Evolutionary conservation across 2,113 vertebrate genomes (phyloP).

Genomic region (Poeciliopsis prolifica): DNA sequence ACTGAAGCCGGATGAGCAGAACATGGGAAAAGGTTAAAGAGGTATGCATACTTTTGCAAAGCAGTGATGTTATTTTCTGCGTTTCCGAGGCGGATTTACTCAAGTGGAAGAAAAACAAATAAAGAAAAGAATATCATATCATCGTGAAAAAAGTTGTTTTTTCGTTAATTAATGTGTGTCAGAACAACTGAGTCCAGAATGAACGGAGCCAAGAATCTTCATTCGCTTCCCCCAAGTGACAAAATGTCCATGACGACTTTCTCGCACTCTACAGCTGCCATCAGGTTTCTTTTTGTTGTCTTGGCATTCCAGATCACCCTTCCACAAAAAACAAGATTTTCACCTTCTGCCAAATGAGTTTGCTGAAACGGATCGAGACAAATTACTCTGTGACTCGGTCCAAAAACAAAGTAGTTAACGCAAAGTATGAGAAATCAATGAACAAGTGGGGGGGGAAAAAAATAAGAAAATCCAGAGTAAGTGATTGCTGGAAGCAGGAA

Average conservation of each 20-base stretch:
- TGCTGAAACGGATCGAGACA: constrained; percentile 27
- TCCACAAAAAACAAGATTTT: constrained; percentile 18
- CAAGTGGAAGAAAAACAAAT: too few species aligned
- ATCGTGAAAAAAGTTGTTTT: neutral
- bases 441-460: constrained; percentile 5
- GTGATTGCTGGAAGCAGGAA: constrained; percentile 17
- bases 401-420: constrained; percentile 41
- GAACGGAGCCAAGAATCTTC: constrained; percentile 1
- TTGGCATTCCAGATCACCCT: constrained; percentile 28
- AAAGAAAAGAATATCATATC: neutral
- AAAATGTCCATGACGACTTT: constrained; percentile 41
- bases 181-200: constrained; percentile 6
- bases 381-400: constrained; percentile 31
- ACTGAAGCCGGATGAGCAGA: too few species aligned
- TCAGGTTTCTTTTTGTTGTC: constrained; percentile 27
- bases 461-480: constrained; percentile 10
- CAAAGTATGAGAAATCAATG: constrained; percentile 36
- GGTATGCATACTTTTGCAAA: too few species aligned
- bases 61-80: constrained; percentile 7
- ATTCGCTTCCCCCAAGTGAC: constrained; percentile 17
- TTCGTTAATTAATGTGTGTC: constrained; percentile 14
- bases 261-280: constrained; percentile 43
- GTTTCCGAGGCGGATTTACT: too few species aligned
- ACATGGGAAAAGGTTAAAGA: too few species aligned
- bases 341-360: constrained; percentile 44